Percentiles rank a stretch among this genome's conserved stretches.
These are phyloP conservation scores for Rhopalosiphum nymphaeae DNA, from an alignment of 2,888 invertebrate genomes.

Conservation along the genomic window DNA sequence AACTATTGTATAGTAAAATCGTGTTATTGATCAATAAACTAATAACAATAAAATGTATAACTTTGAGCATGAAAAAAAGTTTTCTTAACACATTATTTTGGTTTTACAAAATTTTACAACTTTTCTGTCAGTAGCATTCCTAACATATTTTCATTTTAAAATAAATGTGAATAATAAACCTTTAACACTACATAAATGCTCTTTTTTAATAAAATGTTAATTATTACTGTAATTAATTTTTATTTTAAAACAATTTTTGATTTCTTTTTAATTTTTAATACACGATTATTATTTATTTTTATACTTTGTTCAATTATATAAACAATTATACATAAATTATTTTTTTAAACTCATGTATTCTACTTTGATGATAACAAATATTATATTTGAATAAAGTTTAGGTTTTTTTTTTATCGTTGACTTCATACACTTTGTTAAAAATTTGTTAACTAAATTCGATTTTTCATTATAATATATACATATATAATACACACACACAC, in stretches of 20 bases:
- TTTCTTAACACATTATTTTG: not conserved
- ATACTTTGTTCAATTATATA: not conserved
- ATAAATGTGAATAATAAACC: conserved; percentile 19
- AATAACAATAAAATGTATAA: conserved; percentile 20
- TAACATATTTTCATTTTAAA: not conserved
- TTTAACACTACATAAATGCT: not conserved
- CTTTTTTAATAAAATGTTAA: not conserved
- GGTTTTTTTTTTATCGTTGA: not conserved
- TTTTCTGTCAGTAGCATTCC: not conserved
- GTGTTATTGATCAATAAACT: conserved; percentile 34
- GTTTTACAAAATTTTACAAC: not conserved
- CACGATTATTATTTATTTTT: not conserved
- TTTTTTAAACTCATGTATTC: not conserved
- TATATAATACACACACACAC: not conserved
- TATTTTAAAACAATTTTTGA: not conserved
- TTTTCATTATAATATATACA: not conserved
- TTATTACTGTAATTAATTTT: not conserved
- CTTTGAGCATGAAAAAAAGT: not conserved
- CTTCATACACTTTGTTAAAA: not conserved
- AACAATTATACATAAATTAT: not conserved
- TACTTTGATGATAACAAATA: not conserved
- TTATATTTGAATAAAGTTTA: not conserved
- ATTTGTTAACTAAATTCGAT: not conserved
- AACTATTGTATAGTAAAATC: not conserved
- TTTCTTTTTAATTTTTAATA: not conserved